These are phyloP conservation scores for Calidris pugnax DNA, from an alignment of 2,113 vertebrate species.

Conservation along the genomic window DNA sequence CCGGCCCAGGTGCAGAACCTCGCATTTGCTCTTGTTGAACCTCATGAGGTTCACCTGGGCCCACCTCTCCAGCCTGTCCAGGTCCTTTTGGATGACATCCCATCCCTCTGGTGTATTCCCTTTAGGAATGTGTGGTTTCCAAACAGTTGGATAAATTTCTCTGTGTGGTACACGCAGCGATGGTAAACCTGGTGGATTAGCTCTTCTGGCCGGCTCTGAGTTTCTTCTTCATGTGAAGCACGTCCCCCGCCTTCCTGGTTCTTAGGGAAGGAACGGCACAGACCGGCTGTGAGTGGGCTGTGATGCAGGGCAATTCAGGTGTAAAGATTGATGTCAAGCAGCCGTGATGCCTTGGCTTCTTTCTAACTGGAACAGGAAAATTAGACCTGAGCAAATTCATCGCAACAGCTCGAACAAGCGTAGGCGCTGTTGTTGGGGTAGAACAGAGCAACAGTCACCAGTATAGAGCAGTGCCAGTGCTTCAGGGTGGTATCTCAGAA, in stretches of 20 bases:
- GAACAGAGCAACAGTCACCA: not conserved
- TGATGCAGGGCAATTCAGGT: not conserved
- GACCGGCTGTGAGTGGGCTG: not conserved
- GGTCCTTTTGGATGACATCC: too few species aligned
- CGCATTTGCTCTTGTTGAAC: too few species aligned
- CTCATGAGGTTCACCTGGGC: too few species aligned
- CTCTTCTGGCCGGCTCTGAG: not conserved
- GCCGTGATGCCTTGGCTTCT: not conserved
- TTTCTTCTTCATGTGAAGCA: not conserved
- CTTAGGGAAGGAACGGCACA: not conserved
- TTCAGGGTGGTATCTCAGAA: not conserved
- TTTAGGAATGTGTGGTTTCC: not conserved
- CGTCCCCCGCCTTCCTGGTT: not conserved
- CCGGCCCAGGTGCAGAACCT: too few species aligned
- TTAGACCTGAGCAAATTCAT: not conserved
- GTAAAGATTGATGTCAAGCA: not conserved
- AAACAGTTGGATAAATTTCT: not conserved
- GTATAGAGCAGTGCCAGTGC: not conserved
- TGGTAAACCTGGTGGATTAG: not conserved
- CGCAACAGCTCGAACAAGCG: not conserved
- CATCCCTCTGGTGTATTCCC: too few species aligned
- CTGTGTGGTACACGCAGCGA: not conserved
- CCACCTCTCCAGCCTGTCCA: too few species aligned
- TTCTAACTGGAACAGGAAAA: not conserved
- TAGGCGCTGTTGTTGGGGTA: not conserved